phyloP scores from a whole-genome alignment of 1,140 invertebrate species.

The Sarcophaga peregrina region DNA sequence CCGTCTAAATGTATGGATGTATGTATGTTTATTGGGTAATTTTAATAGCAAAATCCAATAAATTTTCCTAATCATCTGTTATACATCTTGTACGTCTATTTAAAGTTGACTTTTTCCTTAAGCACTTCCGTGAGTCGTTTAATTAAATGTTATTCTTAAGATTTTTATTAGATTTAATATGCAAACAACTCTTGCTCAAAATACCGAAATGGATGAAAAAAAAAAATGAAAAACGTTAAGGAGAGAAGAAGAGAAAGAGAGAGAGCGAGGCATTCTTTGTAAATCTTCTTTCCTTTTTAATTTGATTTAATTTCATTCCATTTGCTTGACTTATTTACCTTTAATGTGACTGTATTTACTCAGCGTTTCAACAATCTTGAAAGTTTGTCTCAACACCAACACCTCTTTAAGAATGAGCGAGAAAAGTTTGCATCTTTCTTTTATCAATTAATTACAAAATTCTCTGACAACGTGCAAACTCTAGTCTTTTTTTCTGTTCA shows the following conservation, averaged over 20 bases:
- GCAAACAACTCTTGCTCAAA: not conserved
- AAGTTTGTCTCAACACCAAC: conserved; percentile 21
- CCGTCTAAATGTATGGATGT: too few species aligned
- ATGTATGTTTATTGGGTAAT: too few species aligned
- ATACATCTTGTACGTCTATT: too few species aligned
- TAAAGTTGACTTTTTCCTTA: not conserved
- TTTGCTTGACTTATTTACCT: not conserved
- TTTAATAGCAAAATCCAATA: too few species aligned
- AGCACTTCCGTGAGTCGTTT: not conserved
- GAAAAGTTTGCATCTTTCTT: conserved; percentile 13
- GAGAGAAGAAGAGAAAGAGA: too few species aligned
- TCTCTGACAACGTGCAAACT: not conserved
- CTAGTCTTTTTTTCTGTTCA: not conserved
- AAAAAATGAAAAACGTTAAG: too few species aligned
- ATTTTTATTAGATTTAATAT: not conserved
- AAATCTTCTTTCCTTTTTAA: not conserved
- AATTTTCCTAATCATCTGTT: too few species aligned
- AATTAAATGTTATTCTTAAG: conserved; percentile 10
- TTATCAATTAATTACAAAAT: conserved; percentile 17
- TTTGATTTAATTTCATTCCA: not conserved
- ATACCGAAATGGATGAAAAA: too few species aligned
- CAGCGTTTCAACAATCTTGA: not conserved
- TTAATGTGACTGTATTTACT: not conserved
- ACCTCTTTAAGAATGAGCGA: not conserved
- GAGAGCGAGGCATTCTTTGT: not conserved